Evolutionary conservation across 1,140 invertebrate genomes (phyloP), one percentile per base, ranked within the genome.

Genomic region (Drosophila pallidifrons): DNA sequence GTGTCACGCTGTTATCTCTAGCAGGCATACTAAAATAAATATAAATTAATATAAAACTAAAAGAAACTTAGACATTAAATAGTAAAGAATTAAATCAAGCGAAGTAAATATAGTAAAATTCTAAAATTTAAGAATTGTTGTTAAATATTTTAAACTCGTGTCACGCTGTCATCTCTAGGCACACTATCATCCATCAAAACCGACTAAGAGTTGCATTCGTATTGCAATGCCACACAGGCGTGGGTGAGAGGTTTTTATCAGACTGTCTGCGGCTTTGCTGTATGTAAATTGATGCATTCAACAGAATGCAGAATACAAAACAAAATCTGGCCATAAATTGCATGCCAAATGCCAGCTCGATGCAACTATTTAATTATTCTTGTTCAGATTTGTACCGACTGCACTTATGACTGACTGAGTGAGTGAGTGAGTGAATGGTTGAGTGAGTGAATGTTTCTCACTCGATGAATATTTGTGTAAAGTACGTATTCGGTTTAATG

Each of bases 181-280:
- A 45, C 3, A 10, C 38, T 25, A 45, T 25, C 58, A 61, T 35
- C 43, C 45, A 47, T 61, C 41, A 47, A 28, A 13, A 46, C 25
- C 8, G 25, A 15, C 5, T 13, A 11, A 55, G 5, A 16, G 52
- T 55, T 55, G 32, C 52, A 55, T 10, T 20, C 52, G n/a, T 20
- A 38, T 52, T 59, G 3, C 35, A 45, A 59, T 32, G 35, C 35
- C 11, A 13, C 47, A 4, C 5, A 25, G 61, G 15, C 47, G 46
- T 63, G 46, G 45, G 60, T 38, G 55, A 43, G 61, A 32, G 45
- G 49, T 51, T 63, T 63, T 58, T 51, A 68, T 68, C 65, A 68
- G 54, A 32, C 45, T 59, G 64, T 10, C 32, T 52, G 47, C 60
- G 47, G 35, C n/a, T 63, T 11, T 30, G 20, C 32, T 28, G 35